Evolutionary conservation across 35 echinoderm and acorn worm species (phyloP).

Genomic region (Holothuria glaberrima): DNA sequence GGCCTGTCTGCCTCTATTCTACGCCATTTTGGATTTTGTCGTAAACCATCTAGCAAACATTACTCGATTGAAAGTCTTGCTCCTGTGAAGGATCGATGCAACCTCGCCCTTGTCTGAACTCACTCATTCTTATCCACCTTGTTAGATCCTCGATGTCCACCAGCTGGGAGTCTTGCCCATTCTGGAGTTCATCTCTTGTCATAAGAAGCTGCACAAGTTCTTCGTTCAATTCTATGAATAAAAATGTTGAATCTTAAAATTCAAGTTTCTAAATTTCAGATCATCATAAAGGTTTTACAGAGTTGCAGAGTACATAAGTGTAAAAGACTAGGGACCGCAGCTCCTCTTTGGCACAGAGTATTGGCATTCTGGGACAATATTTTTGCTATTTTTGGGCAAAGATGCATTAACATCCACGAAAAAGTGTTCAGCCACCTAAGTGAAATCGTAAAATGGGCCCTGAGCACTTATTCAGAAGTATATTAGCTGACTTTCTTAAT

Average conservation of each 20-base stretch:
- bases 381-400: no score
- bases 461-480: no score
- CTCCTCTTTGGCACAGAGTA: no score
- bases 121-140: conserved; percentile 99
- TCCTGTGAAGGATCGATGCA: conserved; percentile 72
- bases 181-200: conserved; percentile 80
- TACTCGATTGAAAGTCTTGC: conserved; percentile 50
- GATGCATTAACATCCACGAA: no score
- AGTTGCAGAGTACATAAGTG: no score
- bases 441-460: no score
- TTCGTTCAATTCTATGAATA: conserved; percentile 81
- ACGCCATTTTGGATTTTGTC: background rate
- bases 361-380: no score
- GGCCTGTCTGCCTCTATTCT: conserved; percentile 30
- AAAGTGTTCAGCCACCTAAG: no score
- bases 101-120: conserved; percentile 75
- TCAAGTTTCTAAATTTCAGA: background rate
- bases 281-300: background rate
- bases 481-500: no score
- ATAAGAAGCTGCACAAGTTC: conserved; percentile 93
- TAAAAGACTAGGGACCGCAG: no score
- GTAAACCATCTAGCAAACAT: conserved; percentile 23
- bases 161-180: conserved; percentile 94
- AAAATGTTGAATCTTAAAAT: background rate
- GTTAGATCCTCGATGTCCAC: conserved; percentile 98